A percentile compares a stretch with the other conserved stretches of the same genome.
These are phyloP conservation scores for Chymomyza caudatula DNA, from an alignment of 2,888 invertebrate genomes.

Conservation along the genomic window DNA sequence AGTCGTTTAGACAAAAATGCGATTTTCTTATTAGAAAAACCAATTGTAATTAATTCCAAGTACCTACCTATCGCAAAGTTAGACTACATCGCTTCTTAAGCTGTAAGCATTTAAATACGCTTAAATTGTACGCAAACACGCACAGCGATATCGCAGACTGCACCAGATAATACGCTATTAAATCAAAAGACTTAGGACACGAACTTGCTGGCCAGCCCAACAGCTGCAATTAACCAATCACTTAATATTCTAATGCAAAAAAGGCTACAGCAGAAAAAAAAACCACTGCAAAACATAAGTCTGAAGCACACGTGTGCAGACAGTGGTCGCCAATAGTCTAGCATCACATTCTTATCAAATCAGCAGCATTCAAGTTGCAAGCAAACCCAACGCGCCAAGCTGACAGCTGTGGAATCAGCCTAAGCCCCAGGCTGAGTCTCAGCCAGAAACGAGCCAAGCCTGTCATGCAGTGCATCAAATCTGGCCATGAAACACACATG, in stretches of 20 bases:
- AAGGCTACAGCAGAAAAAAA: neutral
- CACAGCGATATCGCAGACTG: neutral
- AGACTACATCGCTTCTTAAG: too few species aligned
- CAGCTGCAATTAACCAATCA: conserved; percentile 60
- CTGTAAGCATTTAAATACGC: neutral
- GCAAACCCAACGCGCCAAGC: conserved; percentile 7
- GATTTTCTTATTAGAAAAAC: too few species aligned
- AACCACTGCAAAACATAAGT: neutral
- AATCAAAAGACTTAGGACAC: conserved; percentile 26
- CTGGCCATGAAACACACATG: neutral
- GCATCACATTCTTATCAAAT: conserved; percentile 28
- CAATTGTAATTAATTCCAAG: too few species aligned
- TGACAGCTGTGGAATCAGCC: conserved; percentile 1
- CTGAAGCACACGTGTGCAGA: conserved; percentile 19
- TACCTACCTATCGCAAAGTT: too few species aligned
- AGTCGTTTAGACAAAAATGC: too few species aligned
- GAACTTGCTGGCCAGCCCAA: conserved; percentile 24
- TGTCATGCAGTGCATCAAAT: neutral
- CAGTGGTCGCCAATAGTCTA: neutral
- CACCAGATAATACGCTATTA: conserved; percentile 3
- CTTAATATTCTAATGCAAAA: conserved; percentile 63
- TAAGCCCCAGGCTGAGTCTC: neutral
- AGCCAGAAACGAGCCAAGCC: neutral
- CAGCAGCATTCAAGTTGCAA: conserved; percentile 8
- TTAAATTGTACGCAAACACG: neutral